These are phyloP conservation scores for Eledona agricola DNA, from an alignment of 2,888 invertebrate genomes.

Conservation along the genomic window DNA sequence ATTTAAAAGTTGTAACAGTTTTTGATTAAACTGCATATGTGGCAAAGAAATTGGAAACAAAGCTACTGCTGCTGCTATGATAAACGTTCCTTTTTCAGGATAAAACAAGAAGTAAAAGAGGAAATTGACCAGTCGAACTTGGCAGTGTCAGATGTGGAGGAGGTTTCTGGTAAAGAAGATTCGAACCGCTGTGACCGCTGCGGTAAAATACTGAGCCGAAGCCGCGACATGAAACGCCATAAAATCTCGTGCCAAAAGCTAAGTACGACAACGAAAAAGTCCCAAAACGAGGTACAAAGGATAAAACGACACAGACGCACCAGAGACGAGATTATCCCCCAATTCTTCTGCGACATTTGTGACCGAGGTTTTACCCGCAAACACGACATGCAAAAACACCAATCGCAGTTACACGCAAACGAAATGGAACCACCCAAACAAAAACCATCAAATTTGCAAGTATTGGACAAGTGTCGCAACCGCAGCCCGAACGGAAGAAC, in stretches of 20 bases:
- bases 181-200: conserved; percentile 7
- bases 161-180: no score
- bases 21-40: no score
- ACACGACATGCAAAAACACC: conserved; percentile 57
- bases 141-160: no score
- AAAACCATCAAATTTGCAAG: conserved; percentile 13
- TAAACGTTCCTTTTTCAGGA: conserved; percentile 10
- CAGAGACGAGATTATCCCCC: conserved; percentile 50
- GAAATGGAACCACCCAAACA: neutral
- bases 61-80: no score
- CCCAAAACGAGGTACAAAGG: conserved; percentile 38
- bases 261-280: conserved; percentile 45
- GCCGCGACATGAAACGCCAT: conserved; percentile 18
- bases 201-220: conserved; percentile 8
- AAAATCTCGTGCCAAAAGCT: conserved; percentile 8
- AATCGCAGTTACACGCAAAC: neutral
- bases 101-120: neutral
- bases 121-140: no score
- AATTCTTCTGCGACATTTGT: conserved; percentile 55
- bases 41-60: no score
- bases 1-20: no score
- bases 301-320: conserved; percentile 46
- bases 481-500: conserved; percentile 47
- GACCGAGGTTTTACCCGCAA: conserved; percentile 56
- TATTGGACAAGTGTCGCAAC: conserved; percentile 22